phyloP scores from a whole-genome alignment of 2,888 invertebrate species.

The Automeris io region DNA sequence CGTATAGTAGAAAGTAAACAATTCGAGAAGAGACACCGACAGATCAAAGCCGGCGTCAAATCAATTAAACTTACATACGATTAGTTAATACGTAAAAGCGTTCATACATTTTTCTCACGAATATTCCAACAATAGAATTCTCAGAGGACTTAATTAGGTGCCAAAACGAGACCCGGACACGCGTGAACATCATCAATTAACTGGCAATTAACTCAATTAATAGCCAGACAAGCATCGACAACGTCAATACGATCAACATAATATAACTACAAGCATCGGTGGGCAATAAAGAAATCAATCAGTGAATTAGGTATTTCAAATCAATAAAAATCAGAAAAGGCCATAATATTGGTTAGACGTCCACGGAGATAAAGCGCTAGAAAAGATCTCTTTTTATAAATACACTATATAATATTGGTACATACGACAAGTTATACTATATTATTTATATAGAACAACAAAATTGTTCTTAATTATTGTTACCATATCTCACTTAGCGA shows the following conservation, averaged over 20 bases:
- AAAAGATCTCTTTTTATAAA: no score
- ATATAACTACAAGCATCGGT: conserved; percentile 44
- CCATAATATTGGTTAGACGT: conserved; percentile 48
- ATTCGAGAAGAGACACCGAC: background rate
- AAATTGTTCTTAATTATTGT: no score
- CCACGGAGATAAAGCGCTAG: conserved; percentile 25
- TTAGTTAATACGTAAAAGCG: conserved; percentile 6
- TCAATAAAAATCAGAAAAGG: conserved; percentile 72
- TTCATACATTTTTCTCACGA: conserved; percentile 9
- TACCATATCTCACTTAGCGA: no score
- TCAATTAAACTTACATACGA: conserved; percentile 9
- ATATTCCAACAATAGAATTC: conserved; percentile 23
- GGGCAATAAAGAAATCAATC: conserved; percentile 76
- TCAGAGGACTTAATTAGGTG: conserved; percentile 68
- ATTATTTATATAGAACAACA: no score
- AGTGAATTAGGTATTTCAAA: conserved; percentile 73
- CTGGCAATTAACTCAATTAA: conserved; percentile 66
- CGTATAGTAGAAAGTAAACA: background rate
- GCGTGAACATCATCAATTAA: conserved; percentile 66
- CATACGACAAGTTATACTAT: no score
- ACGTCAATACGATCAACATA: conserved; percentile 59
- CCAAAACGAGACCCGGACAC: conserved; percentile 59
- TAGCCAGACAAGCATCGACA: conserved; percentile 47
- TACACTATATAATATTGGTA: no score
- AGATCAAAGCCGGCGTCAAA: conserved; percentile 7